Base-by-base conservation (phyloP, 2,113 vertebrate genomes). In the Australoheros scitulus region DNA sequence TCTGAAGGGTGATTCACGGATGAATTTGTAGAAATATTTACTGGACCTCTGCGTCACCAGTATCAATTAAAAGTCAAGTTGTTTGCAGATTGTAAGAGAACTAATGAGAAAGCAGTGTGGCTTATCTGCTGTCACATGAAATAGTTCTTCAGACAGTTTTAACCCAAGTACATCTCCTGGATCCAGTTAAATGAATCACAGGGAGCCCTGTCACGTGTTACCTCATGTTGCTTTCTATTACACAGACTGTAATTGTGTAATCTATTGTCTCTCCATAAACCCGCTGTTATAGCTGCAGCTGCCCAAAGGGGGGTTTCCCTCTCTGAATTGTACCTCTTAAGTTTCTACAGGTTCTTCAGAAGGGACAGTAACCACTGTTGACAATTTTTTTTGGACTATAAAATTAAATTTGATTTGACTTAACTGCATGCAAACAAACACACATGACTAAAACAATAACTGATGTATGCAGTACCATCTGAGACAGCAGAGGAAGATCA, bases 371-470 rank as follows among this genome's bases (percentile, higher is more conserved):
- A 57, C 17, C 26, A 41, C 70, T 0, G 61, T 7, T 61, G 29
- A 32, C 13, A 3, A 14, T 78, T 38, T 47, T 34, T 57, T 47
- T 79, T 26, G 32, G 34, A 22, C 70, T 56, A n/a, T 18, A 5
- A 3, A 57, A n/a, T 63, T 81, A 22, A 47, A 77, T 59, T 6
- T 56, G 50, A 29, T 61, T 15, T 7, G 11, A 58, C 65, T 79
- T 55, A 5, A 9, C 34, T 2, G 24, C 59, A 4, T 10, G 56
- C 64, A 64, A 77, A 78, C 38, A 79, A 58, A 61, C 65, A 3
- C 13, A 2, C 75, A 87, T 56, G 56, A 63, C n/a, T 64, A 58
- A 89, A 76, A 88, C 68, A 61, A 43, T 29, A 38, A 32, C 17
- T 14, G 47, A 79, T 64, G 58, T 2, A 50, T 50, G 50, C 56